These are phyloP conservation scores for Nephrotoma appendiculata DNA, from an alignment of 2,888 invertebrate genomes.

Conservation along the genomic window DNA sequence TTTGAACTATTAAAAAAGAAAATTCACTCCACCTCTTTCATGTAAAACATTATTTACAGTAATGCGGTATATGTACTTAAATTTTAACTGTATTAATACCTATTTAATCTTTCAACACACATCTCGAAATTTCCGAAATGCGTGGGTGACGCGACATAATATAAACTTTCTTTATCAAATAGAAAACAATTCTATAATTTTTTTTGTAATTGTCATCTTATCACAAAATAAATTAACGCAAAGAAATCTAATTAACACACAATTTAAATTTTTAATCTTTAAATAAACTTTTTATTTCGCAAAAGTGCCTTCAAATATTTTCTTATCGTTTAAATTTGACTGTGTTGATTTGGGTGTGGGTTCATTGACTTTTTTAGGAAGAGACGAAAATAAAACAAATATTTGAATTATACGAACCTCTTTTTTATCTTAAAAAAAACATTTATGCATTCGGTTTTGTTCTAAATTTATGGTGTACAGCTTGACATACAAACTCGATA, in stretches of 20 bases:
- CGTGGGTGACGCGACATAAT: neutral
- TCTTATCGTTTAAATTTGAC: neutral
- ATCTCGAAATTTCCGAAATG: neutral
- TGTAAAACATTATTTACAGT: neutral
- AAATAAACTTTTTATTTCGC: neutral
- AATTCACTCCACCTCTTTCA: neutral
- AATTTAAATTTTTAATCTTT: neutral
- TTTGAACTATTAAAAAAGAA: neutral
- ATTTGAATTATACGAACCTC: neutral
- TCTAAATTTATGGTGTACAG: neutral
- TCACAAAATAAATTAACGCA: neutral
- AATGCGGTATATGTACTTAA: neutral
- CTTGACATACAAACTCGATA: neutral
- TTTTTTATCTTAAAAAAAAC: neutral
- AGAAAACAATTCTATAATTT: neutral
- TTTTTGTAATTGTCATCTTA: neutral
- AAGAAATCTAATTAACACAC: neutral
- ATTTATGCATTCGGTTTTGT: neutral
- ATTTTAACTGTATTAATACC: neutral
- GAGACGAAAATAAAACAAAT: neutral
- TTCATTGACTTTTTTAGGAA: neutral
- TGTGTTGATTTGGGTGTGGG: neutral
- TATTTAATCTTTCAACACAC: neutral
- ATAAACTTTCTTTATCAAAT: neutral
- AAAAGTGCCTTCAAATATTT: neutral